These are phyloP conservation scores for Hydrochoerus hydrochaeris DNA, from an alignment of 2,113 vertebrate species.

Conservation along the genomic window DNA sequence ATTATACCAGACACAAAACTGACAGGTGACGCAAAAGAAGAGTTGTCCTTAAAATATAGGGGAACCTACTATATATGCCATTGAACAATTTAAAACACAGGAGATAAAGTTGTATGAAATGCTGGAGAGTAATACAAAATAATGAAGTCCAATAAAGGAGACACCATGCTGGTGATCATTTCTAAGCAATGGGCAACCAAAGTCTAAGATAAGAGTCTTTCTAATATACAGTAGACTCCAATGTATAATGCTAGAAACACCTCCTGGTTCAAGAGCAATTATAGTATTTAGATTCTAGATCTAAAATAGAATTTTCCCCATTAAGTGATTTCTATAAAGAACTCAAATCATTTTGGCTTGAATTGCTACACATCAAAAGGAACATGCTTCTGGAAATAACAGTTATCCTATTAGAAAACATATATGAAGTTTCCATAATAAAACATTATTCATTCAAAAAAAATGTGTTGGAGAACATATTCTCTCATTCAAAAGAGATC, in stretches of 20 bases:
- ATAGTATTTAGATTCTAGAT: slow-evolving; percentile 84
- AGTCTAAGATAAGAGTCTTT: slow-evolving; percentile 90
- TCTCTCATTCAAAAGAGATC: slow-evolving; percentile 9
- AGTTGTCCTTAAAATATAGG: background rate
- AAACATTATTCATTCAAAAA: slow-evolving; percentile 53
- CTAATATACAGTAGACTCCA: slow-evolving; percentile 83
- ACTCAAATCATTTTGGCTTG: slow-evolving; percentile 32
- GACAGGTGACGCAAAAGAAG: background rate
- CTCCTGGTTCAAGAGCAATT: slow-evolving; percentile 84
- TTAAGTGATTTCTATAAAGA: slow-evolving; percentile 73
- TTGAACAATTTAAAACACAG: slow-evolving; percentile 76
- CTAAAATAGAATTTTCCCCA: slow-evolving; percentile 70
- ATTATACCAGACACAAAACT: background rate
- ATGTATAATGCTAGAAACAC: slow-evolving; percentile 81
- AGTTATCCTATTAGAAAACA: slow-evolving; percentile 47
- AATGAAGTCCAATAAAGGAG: slow-evolving; percentile 89
- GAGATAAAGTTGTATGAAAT: slow-evolving; percentile 79
- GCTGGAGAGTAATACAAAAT: slow-evolving; percentile 87
- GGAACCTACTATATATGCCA: slow-evolving; percentile 8
- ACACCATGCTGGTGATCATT: slow-evolving; percentile 86
- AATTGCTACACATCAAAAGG: slow-evolving; percentile 61
- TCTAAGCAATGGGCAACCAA: slow-evolving; percentile 89
- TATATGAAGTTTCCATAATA: background rate
- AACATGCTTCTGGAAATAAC: slow-evolving; percentile 66
- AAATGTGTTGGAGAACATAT: slow-evolving; percentile 42